These are phyloP conservation scores for Caenorhabditis becei DNA, from an alignment of 2,888 invertebrate species.

Conservation along the genomic window DNA sequence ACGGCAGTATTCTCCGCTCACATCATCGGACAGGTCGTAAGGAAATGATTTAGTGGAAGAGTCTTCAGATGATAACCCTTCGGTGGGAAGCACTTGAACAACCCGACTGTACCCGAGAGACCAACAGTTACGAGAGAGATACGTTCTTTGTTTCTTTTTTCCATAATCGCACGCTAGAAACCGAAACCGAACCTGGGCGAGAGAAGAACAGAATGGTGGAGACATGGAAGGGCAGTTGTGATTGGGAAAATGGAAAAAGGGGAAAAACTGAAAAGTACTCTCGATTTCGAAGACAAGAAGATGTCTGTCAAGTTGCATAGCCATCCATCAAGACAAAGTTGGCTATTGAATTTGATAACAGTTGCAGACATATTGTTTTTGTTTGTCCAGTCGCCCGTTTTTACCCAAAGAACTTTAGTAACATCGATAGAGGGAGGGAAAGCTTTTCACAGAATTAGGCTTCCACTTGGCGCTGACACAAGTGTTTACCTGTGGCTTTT, in stretches of 20 bases:
- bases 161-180: neutral
- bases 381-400: neutral
- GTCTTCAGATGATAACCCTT: neutral
- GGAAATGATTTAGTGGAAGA: neutral
- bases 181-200: too few relatives aligned
- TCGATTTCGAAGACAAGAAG: neutral
- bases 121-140: slow-evolving; percentile 21
- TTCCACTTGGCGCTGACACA: slow-evolving; percentile 12
- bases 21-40: neutral
- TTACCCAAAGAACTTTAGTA: neutral
- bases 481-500: slow-evolving; percentile 17
- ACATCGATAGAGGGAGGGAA: too few relatives aligned
- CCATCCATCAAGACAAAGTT: neutral
- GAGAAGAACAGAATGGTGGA: slow-evolving; percentile 11
- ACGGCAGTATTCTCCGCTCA: neutral
- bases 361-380: slow-evolving; percentile 1
- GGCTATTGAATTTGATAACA: neutral
- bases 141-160: slow-evolving; percentile 25
- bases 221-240: neutral
- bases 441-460: too few relatives aligned
- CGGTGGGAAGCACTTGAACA: neutral
- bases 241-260: neutral
- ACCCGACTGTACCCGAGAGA: slow-evolving; percentile 6
- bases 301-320: slow-evolving; percentile 1
- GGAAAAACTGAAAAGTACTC: neutral